Percentiles rank a stretch among this genome's conserved stretches.
These are phyloP conservation scores for Psammodynastes pulverulentus DNA, from an alignment of 2,113 vertebrate genomes.

Conservation along the genomic window DNA sequence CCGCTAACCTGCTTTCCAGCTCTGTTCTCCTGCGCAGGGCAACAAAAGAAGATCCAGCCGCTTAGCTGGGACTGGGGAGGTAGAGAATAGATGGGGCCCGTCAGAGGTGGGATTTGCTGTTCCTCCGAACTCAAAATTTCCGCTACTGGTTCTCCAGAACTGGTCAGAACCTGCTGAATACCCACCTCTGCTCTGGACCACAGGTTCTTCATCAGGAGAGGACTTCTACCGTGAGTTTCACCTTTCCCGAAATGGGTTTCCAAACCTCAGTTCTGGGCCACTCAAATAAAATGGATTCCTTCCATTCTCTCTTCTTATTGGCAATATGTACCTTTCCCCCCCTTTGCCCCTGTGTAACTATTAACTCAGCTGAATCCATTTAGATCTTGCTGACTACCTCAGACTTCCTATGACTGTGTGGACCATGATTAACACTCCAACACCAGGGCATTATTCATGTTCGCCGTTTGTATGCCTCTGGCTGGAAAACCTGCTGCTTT, in stretches of 20 bases:
- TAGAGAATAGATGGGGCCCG: no score
- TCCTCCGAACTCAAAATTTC: no score
- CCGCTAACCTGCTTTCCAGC: no score
- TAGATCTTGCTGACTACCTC: slow-evolving; percentile 8
- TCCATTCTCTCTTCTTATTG: not conserved
- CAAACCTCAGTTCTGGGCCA: not conserved
- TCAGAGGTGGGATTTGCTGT: no score
- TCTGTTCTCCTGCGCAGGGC: no score
- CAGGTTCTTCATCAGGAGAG: not conserved
- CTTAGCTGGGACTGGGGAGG: no score
- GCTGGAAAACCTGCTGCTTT: not conserved
- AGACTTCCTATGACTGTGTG: not conserved
- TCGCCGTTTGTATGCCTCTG: slow-evolving; percentile 2
- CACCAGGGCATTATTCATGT: not conserved
- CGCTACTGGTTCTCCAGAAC: no score
- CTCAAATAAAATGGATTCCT: not conserved
- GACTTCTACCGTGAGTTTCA: not conserved
- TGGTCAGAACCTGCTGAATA: no score
- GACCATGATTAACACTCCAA: not conserved
- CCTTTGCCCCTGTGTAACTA: not conserved
- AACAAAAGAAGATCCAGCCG: no score
- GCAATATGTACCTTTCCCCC: not conserved
- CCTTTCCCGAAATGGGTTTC: not conserved
- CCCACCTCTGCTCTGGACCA: no score
- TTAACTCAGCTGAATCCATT: not conserved